These are phyloP conservation scores for Phocoena phocoena DNA, from an alignment of 2,113 vertebrate genomes.

Conservation along the genomic window DNA sequence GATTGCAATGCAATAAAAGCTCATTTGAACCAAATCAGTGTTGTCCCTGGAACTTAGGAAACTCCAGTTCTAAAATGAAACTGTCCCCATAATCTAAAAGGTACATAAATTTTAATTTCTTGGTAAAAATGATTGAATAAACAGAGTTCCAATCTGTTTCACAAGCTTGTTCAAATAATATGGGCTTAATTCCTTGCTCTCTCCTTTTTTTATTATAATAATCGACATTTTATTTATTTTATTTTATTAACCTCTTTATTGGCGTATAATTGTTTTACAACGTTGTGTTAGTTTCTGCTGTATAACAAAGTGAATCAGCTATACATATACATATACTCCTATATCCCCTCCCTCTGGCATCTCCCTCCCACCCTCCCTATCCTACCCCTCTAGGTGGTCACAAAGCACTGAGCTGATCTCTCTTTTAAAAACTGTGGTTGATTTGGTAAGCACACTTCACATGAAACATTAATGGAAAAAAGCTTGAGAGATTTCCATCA, in stretches of 20 bases:
- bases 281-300: too few relatives aligned
- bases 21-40: neutral
- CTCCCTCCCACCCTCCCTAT: too few relatives aligned
- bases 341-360: too few relatives aligned
- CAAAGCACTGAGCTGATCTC: too few relatives aligned
- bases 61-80: neutral
- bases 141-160: neutral
- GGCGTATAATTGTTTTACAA: too few relatives aligned
- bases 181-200: neutral
- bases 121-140: neutral
- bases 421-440: neutral
- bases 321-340: too few relatives aligned
- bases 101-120: neutral
- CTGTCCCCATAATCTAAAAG: neutral
- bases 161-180: neutral
- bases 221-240: too few relatives aligned
- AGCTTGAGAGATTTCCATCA: neutral
- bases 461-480: neutral
- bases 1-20: neutral
- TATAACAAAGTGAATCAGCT: too few relatives aligned
- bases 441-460: neutral
- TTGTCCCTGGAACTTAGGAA: neutral
- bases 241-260: too few relatives aligned
- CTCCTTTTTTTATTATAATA: neutral
- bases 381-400: too few relatives aligned